Evolutionary conservation across 2,113 vertebrate genomes (phyloP).

Genomic region (Nansenia antarctica): DNA sequence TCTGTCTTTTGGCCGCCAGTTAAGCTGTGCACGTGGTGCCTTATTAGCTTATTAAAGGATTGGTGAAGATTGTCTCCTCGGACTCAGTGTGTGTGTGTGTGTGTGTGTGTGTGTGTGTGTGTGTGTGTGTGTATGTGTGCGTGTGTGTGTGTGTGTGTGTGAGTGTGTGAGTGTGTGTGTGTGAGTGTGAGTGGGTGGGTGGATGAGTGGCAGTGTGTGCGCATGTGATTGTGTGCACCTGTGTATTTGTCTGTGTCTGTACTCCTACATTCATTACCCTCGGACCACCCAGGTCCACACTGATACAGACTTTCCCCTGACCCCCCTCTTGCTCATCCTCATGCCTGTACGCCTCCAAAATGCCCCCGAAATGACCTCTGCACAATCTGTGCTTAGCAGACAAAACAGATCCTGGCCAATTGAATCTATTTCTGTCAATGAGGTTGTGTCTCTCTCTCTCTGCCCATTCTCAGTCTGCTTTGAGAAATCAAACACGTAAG

Average conservation of each 20-base stretch:
- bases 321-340: background rate
- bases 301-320: background rate
- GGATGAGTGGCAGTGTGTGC: background rate
- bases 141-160: background rate
- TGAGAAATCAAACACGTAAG: background rate
- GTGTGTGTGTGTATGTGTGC: background rate
- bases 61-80: background rate
- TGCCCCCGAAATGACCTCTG: background rate
- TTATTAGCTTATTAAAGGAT: constrained; percentile 13
- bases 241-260: background rate
- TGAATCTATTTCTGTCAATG: constrained; percentile 3
- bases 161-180: background rate
- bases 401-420: constrained; percentile 7
- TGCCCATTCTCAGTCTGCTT: background rate
- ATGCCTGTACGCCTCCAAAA: background rate
- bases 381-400: background rate
- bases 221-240: background rate
- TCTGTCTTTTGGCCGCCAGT: background rate
- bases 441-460: background rate
- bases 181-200: background rate
- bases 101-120: background rate
- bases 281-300: background rate
- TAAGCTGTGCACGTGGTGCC: background rate
- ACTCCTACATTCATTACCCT: constrained; percentile 19
- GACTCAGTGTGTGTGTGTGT: background rate